Percentiles rank a stretch among this genome's conserved stretches.
phyloP scores from a whole-genome alignment of 2,888 invertebrate species.

The Lepidonotus clava region DNA sequence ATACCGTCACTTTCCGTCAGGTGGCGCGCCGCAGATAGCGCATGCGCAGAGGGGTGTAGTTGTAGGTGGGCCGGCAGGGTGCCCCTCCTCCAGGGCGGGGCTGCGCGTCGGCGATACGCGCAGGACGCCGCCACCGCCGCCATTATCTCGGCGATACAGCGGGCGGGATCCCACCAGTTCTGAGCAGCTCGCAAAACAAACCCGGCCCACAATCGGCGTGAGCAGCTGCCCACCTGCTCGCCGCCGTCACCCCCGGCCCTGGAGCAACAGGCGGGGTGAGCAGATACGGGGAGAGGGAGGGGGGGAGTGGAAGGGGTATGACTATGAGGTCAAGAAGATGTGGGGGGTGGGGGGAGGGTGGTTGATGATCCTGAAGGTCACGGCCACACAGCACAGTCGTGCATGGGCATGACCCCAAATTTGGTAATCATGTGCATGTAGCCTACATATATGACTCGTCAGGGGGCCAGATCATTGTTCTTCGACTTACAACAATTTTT shows the following conservation, averaged over 20 bases:
- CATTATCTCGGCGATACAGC: constrained; percentile 28
- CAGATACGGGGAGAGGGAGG: neutral
- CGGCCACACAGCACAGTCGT: too few species aligned
- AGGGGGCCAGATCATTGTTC: too few species aligned
- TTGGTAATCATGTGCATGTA: too few species aligned
- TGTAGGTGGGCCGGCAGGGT: neutral
- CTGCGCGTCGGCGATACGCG: neutral
- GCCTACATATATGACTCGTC: too few species aligned
- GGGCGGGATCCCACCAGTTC: neutral
- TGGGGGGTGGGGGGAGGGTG: too few species aligned
- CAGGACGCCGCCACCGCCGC: neutral
- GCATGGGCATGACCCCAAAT: too few species aligned
- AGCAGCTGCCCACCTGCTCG: neutral
- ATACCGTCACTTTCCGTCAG: constrained; percentile 8
- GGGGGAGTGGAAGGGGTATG: neutral
- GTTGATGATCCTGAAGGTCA: too few species aligned
- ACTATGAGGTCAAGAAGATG: neutral
- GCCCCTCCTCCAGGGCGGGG: too few species aligned
- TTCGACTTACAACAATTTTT: too few species aligned
- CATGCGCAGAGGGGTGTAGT: neutral
- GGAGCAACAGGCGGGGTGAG: neutral
- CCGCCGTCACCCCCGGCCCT: neutral
- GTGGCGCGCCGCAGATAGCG: constrained; percentile 29
- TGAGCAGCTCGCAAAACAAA: neutral
- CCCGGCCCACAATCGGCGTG: neutral